Conservation (phyloP, 64 coral and sea anemone genomes). For the Pocillopora verrucosa region DNA sequence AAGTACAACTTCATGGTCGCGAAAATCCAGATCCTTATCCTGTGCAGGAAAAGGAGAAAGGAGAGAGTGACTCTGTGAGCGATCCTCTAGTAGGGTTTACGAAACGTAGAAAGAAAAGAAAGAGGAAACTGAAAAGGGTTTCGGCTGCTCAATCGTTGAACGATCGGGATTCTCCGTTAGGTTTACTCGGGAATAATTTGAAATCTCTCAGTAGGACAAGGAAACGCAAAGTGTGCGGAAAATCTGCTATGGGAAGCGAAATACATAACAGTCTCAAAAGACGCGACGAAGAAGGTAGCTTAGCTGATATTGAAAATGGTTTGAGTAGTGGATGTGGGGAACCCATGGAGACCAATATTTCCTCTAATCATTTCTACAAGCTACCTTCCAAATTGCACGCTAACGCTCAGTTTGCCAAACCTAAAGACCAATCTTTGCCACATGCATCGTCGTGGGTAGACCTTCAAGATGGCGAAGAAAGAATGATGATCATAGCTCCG, state of each 20-base stretch:
- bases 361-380: constrained; percentile 27
- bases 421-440: neutral
- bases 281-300: constrained; percentile 54
- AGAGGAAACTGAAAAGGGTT: constrained; percentile 63
- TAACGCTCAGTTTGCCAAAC: neutral
- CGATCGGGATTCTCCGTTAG: constrained; percentile 26
- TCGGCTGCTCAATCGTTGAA: neutral
- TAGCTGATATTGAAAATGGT: constrained; percentile 42
- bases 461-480: constrained; percentile 13
- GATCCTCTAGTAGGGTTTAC: constrained; percentile 60
- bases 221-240: constrained; percentile 40
- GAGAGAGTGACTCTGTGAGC: constrained; percentile 69
- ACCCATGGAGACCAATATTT: neutral
- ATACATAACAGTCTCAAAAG: constrained; percentile 28
- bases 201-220: constrained; percentile 29
- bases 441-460: neutral
- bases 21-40: constrained; percentile 70
- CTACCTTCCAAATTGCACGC: neutral
- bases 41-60: constrained; percentile 67
- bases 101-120: constrained; percentile 70
- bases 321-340: constrained; percentile 35
- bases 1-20: constrained; percentile 26
- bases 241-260: constrained; percentile 38
- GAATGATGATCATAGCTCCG: constrained; percentile 22
- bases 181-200: constrained; percentile 7